Evolutionary conservation across 1,140 invertebrate genomes (phyloP), one percentile per base, ranked within the genome.

Genomic region (Drosophila carrolli): DNA sequence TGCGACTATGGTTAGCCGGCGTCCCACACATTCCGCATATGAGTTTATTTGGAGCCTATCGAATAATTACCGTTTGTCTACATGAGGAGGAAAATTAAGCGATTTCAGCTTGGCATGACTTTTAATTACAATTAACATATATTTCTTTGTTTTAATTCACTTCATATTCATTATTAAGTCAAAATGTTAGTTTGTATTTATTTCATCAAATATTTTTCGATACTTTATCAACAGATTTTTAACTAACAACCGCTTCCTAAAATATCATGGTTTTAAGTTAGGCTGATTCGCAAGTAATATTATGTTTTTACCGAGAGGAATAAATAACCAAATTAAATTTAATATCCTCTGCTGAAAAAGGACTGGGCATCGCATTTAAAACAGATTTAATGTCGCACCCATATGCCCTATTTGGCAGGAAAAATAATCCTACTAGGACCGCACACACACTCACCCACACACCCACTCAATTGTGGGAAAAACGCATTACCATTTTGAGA

Each of bases 401-500:
- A 51, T 67, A 67, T 68, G 60, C 46, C 38, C 46, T 44, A 44
- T 65, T 67, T 27, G 46, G 37, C 44, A 8, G 58, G 37, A 43
- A 51, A 50, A 54, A 61, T 38, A 73, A 75, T 75, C 46, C 44
- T 37, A 23, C 51, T 48, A 70, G 59, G 35, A 35, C 68, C n/a
- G n/a, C 37, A 56, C 47, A 56, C 46, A 41, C 19, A 67, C 38
- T 13, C 19, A 41, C 38, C 41, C 19, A 16, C 9, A 9, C n/a
- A 35, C 47, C 43, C 23, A 19, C 5, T 38, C n/a, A 9, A 13
- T 19, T 48, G 43, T 55, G 62, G 72, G 2, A 43, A 41, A 54
- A 75, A 53, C 72, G 41, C 62, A 76, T 76, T 81, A 89, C 55
- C 76, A 84, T 89, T 75, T 77, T 74, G 67, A 72, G 63, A 57